These are phyloP conservation scores for Noctua janthina DNA, from an alignment of 2,888 invertebrate species.

Conservation along the genomic window DNA sequence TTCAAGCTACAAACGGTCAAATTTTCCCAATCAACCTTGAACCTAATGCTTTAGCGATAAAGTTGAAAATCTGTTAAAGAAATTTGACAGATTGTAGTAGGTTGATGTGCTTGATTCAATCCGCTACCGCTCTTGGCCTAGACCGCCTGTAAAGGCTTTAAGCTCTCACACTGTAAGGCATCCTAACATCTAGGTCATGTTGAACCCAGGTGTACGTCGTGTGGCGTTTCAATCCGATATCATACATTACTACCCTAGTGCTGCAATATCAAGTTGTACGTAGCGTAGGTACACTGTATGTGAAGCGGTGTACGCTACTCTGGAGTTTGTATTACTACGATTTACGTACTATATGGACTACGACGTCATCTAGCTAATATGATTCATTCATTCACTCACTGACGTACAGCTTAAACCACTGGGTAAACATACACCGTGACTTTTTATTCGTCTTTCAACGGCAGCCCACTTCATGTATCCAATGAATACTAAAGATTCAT, in stretches of 20 bases:
- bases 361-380: neutral
- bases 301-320: neutral
- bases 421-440: neutral
- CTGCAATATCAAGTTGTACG: neutral
- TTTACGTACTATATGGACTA: neutral
- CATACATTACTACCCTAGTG: neutral
- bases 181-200: slow-evolving; percentile 46
- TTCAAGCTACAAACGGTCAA: too few relatives aligned
- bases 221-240: slow-evolving; percentile 28
- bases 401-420: neutral
- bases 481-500: too few relatives aligned
- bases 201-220: slow-evolving; percentile 23
- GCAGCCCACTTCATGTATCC: too few relatives aligned
- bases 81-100: too few relatives aligned
- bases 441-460: too few relatives aligned
- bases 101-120: neutral
- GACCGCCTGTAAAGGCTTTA: slow-evolving; percentile 2
- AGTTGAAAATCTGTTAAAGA: too few relatives aligned
- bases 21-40: too few relatives aligned
- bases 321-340: neutral
- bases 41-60: too few relatives aligned
- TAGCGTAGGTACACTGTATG: too few relatives aligned
- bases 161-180: slow-evolving; percentile 11
- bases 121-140: neutral
- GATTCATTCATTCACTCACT: neutral